Evolutionary conservation across 2,113 vertebrate genomes (phyloP).

Genomic region (Takifugu flavidus): DNA sequence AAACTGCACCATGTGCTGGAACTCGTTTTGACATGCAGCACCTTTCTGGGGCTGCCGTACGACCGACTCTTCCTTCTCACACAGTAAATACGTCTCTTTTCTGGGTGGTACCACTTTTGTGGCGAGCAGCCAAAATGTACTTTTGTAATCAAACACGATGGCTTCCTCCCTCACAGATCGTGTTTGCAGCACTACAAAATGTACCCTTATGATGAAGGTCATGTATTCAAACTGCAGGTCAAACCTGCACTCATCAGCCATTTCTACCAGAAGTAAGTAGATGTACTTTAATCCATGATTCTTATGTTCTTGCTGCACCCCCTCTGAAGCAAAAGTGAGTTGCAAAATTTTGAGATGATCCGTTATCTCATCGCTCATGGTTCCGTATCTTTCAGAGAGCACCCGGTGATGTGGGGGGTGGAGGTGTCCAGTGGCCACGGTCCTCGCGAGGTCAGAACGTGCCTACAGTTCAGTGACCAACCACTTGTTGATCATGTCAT

Average conservation of each 20-base stretch:
- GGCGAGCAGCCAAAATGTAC: background rate
- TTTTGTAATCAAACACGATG: background rate
- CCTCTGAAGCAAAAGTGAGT: background rate
- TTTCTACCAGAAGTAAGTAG: conserved; percentile 87
- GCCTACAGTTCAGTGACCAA: conserved; percentile 80
- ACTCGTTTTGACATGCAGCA: conserved; percentile 82
- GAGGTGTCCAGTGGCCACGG: conserved; percentile 84
- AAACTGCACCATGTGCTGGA: conserved; percentile 96
- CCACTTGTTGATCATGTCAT: conserved; percentile 77
- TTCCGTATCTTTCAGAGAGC: conserved; percentile 69
- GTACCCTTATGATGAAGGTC: conserved; percentile 84
- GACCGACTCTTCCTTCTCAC: conserved; percentile 88
- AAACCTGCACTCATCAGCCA: conserved; percentile 82
- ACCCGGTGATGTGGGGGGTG: conserved; percentile 83
- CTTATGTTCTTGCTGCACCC: background rate
- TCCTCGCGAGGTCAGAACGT: conserved; percentile 82
- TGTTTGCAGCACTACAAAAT: conserved; percentile 91
- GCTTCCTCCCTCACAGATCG: conserved; percentile 68
- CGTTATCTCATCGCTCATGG: background rate
- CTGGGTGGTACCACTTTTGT: background rate
- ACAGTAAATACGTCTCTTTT: conserved; percentile 77
- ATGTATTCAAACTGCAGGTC: conserved; percentile 86
- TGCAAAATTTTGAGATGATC: background rate
- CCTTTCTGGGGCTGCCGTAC: conserved; percentile 84
- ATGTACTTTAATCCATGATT: background rate